A percentile compares a stretch with the other conserved stretches of the same genome.
phyloP scores from a whole-genome alignment of 2,113 vertebrate species.

The Psophia crepitans region DNA sequence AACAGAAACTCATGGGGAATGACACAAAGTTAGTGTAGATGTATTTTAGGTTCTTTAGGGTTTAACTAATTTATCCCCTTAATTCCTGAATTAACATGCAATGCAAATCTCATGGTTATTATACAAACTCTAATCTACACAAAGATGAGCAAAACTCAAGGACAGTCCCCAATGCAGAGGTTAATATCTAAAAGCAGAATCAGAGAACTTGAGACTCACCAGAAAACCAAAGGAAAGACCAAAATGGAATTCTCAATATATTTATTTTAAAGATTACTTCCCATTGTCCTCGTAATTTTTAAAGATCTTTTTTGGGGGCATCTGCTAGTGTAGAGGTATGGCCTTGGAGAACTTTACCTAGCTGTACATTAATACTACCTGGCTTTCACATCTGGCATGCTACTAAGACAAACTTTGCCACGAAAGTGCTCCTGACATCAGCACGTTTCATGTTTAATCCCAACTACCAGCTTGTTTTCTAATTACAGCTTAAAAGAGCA shows the following conservation, averaged over 20 bases:
- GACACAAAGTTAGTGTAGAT: background rate
- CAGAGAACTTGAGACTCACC: background rate
- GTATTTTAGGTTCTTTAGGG: background rate
- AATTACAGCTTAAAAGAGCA: background rate
- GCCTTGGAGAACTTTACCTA: background rate
- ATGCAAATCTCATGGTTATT: background rate
- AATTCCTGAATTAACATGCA: background rate
- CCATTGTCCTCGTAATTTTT: background rate
- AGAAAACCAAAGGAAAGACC: background rate
- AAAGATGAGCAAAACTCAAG: background rate
- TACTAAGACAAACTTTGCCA: background rate
- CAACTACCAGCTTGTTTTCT: background rate
- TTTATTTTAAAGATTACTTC: background rate
- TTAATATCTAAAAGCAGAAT: background rate
- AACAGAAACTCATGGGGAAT: background rate
- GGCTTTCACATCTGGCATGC: rapidly evolving
- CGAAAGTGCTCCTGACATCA: background rate
- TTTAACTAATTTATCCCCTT: background rate
- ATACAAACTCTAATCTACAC: background rate
- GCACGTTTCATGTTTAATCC: background rate
- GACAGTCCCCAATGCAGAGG: background rate
- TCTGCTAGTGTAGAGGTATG: background rate
- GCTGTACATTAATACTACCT: background rate
- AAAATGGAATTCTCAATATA: background rate
- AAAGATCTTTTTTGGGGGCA: background rate